A percentile compares a stretch with the other conserved stretches of the same genome.
Evolutionary conservation across 2,113 vertebrate species (phyloP).

Genomic region (Crotalus tigris): DNA sequence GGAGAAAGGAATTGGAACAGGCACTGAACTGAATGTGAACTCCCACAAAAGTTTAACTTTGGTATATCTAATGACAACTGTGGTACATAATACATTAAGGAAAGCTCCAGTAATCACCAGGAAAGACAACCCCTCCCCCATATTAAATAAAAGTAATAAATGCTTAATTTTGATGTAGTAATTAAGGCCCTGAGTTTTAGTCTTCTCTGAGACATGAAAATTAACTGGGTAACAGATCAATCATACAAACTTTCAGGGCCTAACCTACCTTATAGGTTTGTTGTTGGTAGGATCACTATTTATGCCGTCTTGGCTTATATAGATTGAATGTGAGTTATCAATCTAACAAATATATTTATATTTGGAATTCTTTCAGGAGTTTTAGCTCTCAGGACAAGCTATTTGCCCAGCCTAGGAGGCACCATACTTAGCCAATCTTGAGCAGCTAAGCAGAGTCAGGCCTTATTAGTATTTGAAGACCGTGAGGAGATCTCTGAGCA

Average conservation of each 20-base stretch:
- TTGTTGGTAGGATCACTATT: not conserved
- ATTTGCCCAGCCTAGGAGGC: not conserved
- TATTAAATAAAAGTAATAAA: not conserved
- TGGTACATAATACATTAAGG: not conserved
- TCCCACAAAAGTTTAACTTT: not conserved
- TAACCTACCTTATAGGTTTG: not conserved
- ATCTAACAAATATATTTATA: not conserved
- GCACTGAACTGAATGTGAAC: not conserved
- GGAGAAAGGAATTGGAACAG: not conserved
- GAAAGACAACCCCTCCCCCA: not conserved
- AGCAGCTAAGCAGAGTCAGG: not conserved
- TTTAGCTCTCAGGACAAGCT: not conserved
- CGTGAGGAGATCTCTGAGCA: not conserved
- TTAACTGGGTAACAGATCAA: not conserved
- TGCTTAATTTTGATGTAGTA: not conserved
- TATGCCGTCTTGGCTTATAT: not conserved
- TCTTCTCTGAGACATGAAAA: not conserved
- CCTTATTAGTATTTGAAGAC: not conserved
- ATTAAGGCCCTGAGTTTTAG: not conserved
- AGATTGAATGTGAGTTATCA: not conserved
- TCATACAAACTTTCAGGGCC: not conserved
- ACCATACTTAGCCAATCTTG: not conserved
- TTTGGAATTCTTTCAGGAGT: not conserved
- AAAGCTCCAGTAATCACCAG: not conserved
- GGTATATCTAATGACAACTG: not conserved